Percentiles rank a stretch among this genome's conserved stretches.
These are phyloP conservation scores for Hymenochirus boettgeri DNA, from an alignment of 2,113 vertebrate species.

Conservation along the genomic window DNA sequence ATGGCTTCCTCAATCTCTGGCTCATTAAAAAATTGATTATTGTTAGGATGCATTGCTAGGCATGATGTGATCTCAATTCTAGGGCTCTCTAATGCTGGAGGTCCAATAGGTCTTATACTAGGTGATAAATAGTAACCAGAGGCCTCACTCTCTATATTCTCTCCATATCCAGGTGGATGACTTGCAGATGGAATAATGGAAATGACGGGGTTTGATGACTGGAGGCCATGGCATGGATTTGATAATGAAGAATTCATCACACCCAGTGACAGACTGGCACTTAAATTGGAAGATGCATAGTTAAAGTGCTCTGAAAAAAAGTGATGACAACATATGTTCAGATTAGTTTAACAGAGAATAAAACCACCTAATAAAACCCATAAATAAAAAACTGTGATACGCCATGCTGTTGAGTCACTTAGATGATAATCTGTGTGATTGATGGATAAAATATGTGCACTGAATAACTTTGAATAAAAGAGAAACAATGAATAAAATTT, in stretches of 20 bases:
- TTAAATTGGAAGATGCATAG: slow-evolving; percentile 73
- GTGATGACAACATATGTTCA: slow-evolving; percentile 29
- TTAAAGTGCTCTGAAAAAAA: slow-evolving; percentile 83
- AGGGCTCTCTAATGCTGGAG: slow-evolving; percentile 83
- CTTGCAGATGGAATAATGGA: slow-evolving; percentile 69
- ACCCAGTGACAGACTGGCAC: slow-evolving; percentile 76
- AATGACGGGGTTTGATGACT: slow-evolving; percentile 74
- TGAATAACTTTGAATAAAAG: no score
- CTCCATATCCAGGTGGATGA: slow-evolving; percentile 74
- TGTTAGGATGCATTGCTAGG: slow-evolving; percentile 64
- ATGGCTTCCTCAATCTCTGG: slow-evolving; percentile 73
- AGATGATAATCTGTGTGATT: no score
- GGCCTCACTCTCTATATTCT: slow-evolving; percentile 67
- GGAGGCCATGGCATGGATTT: slow-evolving; percentile 80
- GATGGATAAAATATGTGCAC: no score
- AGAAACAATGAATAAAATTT: no score
- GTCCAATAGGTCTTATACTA: slow-evolving; percentile 73
- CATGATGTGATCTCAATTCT: slow-evolving; percentile 95
- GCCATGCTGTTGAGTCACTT: no score
- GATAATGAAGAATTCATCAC: slow-evolving; percentile 78
- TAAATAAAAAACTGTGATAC: no score
- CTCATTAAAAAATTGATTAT: slow-evolving; percentile 78
- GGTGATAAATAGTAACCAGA: slow-evolving; percentile 77
- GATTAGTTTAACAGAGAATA: no score
- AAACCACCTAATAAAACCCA: no score